Evolutionary conservation across 2,888 invertebrate species (phyloP).

Genomic region (Epinotia demarniana): DNA sequence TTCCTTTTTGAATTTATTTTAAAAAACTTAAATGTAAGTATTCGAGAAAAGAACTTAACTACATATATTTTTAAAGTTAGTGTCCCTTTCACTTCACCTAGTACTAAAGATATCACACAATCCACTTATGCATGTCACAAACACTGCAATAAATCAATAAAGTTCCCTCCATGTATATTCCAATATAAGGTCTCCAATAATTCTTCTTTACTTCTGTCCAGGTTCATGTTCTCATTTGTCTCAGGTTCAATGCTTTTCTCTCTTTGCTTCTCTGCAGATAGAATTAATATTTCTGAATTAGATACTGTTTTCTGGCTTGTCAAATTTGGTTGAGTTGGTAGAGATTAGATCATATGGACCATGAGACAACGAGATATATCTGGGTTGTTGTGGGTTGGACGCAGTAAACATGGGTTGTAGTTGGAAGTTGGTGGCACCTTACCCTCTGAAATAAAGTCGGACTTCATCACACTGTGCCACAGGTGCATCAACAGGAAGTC

Average conservation of each 20-base stretch:
- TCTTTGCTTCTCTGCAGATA: constrained; percentile 84
- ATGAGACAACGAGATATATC: constrained; percentile 87
- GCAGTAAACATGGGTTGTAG: constrained; percentile 80
- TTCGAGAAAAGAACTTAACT: constrained; percentile 43
- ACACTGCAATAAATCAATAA: constrained; percentile 83
- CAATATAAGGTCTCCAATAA: constrained; percentile 84
- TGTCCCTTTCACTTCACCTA: constrained; percentile 60
- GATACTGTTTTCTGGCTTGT: constrained; percentile 57
- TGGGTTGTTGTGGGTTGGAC: constrained; percentile 85
- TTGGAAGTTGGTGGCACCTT: constrained; percentile 79
- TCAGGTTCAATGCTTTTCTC: constrained; percentile 78
- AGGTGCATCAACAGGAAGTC: constrained; percentile 68
- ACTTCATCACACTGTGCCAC: constrained; percentile 77
- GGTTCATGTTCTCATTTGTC: constrained; percentile 76
- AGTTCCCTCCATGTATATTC: constrained; percentile 87
- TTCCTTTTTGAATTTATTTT: constrained; percentile 71
- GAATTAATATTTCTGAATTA: constrained; percentile 78
- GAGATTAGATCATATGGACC: constrained; percentile 86
- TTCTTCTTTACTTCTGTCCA: constrained; percentile 80
- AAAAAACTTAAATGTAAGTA: constrained; percentile 61
- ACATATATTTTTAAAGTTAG: constrained; percentile 50
- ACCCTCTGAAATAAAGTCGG: constrained; percentile 84
- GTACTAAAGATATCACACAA: constrained; percentile 59
- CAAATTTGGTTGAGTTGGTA: constrained; percentile 53
- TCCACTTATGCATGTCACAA: constrained; percentile 62